A percentile compares a stretch with the other conserved stretches of the same genome.
phyloP scores from a whole-genome alignment of 1,140 invertebrate genomes.

The Drosophila repletoides region DNA sequence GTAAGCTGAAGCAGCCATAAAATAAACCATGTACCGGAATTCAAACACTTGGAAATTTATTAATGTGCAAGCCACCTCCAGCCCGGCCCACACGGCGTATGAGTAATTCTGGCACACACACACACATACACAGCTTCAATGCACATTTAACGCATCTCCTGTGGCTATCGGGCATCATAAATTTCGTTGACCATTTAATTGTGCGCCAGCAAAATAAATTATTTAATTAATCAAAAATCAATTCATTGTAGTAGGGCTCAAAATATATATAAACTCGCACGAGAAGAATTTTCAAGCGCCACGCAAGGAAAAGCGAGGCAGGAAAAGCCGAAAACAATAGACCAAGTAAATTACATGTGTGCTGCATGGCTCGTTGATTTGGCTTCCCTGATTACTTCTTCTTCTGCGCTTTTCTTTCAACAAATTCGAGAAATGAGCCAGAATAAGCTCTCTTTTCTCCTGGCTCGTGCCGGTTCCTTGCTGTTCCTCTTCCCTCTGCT shows the following conservation, averaged over 20 bases:
- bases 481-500: constrained; percentile 23
- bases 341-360: constrained; percentile 37
- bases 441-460: constrained; percentile 44
- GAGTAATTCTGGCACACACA: constrained; percentile 2
- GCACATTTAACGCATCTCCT: constrained; percentile 47
- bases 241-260: constrained; percentile 8
- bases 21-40: constrained; percentile 59
- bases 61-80: constrained; percentile 35
- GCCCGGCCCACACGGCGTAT: background rate
- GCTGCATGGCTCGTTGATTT: constrained; percentile 57
- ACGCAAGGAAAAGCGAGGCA: background rate
- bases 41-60: constrained; percentile 71
- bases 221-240: constrained; percentile 65
- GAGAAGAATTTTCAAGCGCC: background rate
- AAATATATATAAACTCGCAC: constrained; percentile 8
- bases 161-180: constrained; percentile 22
- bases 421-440: constrained; percentile 65
- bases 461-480: too few species aligned
- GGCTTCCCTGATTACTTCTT: constrained; percentile 46
- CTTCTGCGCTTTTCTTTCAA: constrained; percentile 10
- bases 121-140: constrained; percentile 47
- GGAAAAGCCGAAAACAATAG: constrained; percentile 28
- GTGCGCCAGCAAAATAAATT: constrained; percentile 50
- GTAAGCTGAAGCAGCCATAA: constrained; percentile 52
- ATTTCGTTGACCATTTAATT: constrained; percentile 36